Conservation (phyloP, 2,797 vertebrate species). For the Schizopygopsis pylzovi region DNA sequence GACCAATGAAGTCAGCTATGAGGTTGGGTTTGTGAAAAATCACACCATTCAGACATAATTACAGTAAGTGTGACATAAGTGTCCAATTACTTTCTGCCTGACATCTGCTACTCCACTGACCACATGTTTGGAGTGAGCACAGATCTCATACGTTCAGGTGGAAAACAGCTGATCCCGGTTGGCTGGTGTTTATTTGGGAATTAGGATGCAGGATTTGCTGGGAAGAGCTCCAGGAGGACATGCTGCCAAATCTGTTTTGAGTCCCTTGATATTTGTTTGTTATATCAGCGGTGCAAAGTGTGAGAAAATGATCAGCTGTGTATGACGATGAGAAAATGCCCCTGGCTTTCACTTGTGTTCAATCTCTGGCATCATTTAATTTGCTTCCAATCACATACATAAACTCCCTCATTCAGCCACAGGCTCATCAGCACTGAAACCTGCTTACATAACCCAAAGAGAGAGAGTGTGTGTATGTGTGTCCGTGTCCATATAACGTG, state of each 20-base stretch:
- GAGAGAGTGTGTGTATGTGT: not conserved
- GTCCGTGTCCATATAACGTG: constrained; percentile 1
- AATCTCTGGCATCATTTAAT: constrained; percentile 47
- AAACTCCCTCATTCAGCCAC: constrained; percentile 42
- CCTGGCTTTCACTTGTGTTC: constrained; percentile 20
- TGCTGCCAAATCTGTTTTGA: constrained; percentile 5
- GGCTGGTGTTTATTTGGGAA: not conserved
- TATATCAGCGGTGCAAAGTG: not conserved
- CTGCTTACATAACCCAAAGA: constrained; percentile 68
- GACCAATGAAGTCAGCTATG: not conserved
- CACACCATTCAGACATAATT: not conserved
- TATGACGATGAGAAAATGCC: constrained; percentile 1
- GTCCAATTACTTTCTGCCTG: not conserved
- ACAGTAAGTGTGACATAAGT: not conserved
- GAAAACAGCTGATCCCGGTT: constrained; percentile 7
- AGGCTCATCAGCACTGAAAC: constrained; percentile 64
- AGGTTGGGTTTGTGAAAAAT: not conserved
- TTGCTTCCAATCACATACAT: constrained; percentile 34
- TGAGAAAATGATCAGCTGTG: constrained; percentile 14
- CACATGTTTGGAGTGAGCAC: not conserved
- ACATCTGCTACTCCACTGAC: not conserved
- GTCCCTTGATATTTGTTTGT: constrained; percentile 21
- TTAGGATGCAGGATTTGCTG: not conserved
- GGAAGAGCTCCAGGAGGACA: not conserved
- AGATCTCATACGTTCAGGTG: not conserved